Conservation (phyloP, 2,113 vertebrate species). For the Corythornis cristatus region DNA sequence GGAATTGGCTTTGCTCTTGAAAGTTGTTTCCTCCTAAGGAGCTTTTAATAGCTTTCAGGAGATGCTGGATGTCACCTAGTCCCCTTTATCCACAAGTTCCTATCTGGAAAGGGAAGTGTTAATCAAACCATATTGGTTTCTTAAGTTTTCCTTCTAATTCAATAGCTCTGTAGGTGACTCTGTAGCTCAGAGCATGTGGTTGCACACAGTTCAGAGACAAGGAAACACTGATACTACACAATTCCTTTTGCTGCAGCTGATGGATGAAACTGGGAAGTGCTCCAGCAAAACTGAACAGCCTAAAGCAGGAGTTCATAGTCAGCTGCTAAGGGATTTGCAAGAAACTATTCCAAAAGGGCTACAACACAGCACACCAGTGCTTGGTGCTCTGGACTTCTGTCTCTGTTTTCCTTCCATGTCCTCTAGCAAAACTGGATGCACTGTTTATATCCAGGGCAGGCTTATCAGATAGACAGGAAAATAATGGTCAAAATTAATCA, state of each 20-base stretch:
- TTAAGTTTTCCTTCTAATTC: background rate
- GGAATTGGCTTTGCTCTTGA: accelerated
- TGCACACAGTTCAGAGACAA: background rate
- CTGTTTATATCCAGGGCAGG: background rate
- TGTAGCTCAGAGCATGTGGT: background rate
- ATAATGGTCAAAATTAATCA: background rate
- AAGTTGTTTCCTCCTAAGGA: background rate
- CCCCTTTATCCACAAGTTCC: background rate
- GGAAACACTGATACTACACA: background rate
- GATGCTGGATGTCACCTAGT: background rate
- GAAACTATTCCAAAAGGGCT: background rate
- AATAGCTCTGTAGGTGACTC: background rate
- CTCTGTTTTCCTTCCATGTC: background rate
- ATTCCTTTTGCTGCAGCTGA: background rate
- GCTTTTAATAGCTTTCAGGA: background rate
- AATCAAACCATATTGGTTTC: background rate
- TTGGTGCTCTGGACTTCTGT: background rate
- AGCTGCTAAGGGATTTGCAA: background rate
- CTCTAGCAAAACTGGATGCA: background rate
- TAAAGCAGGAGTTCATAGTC: background rate
- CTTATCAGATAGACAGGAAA: background rate
- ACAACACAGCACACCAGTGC: accelerated
- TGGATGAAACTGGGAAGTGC: background rate
- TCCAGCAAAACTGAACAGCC: background rate
- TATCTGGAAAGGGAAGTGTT: background rate